Evolutionary conservation across 2,888 invertebrate species (phyloP).

Genomic region (Cheilosia scutellata): DNA sequence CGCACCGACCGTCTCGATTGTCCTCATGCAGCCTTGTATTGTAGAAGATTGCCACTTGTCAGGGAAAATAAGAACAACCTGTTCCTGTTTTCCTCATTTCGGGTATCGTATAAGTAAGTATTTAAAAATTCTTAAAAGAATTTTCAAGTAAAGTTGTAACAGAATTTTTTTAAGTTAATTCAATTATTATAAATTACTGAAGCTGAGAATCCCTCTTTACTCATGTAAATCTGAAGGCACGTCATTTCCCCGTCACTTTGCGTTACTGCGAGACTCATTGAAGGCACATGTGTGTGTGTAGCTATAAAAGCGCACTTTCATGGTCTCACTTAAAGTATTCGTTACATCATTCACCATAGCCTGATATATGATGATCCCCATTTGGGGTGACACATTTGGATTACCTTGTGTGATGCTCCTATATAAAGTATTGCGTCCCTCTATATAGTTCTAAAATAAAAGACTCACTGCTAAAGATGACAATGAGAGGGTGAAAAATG

Average conservation of each 20-base stretch:
- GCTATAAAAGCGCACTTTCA: neutral
- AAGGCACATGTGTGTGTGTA: neutral
- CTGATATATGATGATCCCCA: slow-evolving; percentile 66
- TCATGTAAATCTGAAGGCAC: neutral
- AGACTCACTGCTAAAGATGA: slow-evolving; percentile 43
- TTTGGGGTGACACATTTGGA: slow-evolving; percentile 58
- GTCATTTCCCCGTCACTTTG: slow-evolving; percentile 16
- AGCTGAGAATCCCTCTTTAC: neutral
- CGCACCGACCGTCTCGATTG: too few species aligned
- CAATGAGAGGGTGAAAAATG: slow-evolving; percentile 52
- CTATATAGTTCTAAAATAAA: slow-evolving; percentile 39
- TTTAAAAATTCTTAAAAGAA: too few species aligned
- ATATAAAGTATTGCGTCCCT: neutral
- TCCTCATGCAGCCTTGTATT: too few species aligned
- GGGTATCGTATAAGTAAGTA: too few species aligned
- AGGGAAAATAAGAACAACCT: too few species aligned
- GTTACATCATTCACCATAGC: slow-evolving; percentile 32
- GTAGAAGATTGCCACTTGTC: too few species aligned
- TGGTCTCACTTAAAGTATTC: slow-evolving; percentile 22
- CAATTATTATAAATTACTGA: slow-evolving; percentile 22
- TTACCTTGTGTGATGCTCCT: slow-evolving; percentile 37
- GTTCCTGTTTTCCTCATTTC: too few species aligned
- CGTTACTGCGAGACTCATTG: slow-evolving; percentile 13
- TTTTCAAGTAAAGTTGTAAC: neutral
- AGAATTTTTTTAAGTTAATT: slow-evolving; percentile 16